phyloP scores from a whole-genome alignment of 2,113 vertebrate genomes.

The Narcine bancroftii region DNA sequence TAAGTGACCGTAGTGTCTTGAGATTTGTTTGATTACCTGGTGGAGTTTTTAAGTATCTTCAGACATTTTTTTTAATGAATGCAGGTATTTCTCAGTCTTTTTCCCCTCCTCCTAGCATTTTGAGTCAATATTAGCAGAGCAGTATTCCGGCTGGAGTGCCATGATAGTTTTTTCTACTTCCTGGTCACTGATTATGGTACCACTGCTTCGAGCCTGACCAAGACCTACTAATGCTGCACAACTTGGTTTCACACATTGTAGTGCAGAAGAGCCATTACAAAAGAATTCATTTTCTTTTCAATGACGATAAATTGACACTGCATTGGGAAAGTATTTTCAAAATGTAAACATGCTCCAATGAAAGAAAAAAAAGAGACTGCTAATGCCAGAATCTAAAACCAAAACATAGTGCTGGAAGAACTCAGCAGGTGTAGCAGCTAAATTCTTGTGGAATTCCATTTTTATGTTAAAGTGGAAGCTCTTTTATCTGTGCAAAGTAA shows the following conservation, averaged over 20 bases:
- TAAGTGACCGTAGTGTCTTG: background rate
- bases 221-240: background rate
- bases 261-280: background rate
- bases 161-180: background rate
- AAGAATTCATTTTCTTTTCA: background rate
- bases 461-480: background rate
- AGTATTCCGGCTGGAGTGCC: background rate
- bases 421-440: no score
- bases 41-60: background rate
- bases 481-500: background rate
- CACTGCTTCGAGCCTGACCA: background rate
- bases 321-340: background rate
- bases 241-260: background rate
- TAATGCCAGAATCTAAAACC: no score
- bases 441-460: no score
- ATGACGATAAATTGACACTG: background rate
- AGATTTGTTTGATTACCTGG: background rate
- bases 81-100: background rate
- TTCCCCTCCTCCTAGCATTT: background rate
- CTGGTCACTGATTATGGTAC: background rate
- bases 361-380: no score
- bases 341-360: background rate
- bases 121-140: no score
- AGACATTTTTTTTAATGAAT: background rate
- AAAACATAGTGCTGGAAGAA: no score